Base-by-base conservation (phyloP, 2,797 vertebrate species). In the Acanthornis magna region DNA sequence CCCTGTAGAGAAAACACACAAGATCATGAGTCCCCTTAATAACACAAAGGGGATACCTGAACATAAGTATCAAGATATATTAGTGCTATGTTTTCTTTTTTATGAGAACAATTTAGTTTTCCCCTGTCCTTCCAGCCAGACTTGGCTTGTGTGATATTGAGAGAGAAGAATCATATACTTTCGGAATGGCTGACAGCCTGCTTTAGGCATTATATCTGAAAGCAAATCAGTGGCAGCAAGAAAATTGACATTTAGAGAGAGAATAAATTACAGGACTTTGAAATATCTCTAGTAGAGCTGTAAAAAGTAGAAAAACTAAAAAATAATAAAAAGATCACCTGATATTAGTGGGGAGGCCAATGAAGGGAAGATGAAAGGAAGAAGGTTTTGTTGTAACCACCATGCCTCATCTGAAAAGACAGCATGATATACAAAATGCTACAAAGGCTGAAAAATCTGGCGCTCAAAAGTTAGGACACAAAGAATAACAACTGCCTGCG, bases 221-320 rank as follows among this genome's bases (percentile, higher is more conserved):
- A 97, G 95, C 72, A 95, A 95, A 96, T 93, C 93, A 89, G 65
- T 83, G 92, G 88, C 90, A 89, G 83, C 83, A 89, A 67, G 66
- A 60, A 93, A 95, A 95, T 85, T 95, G 94, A 95, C 92, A 96
- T 94, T 95, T 96, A 91, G 84, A 96, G 70, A 88, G 23, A 93
- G 93, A 96, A 96, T 96, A 97, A 96, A 96, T 93, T 96, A 92
- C 71, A 75, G 51, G 89, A 95, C 93, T 91, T 58, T 68, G 94
- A 93, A 96, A 96, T 95, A 94, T 80, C 96, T 82, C 87, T 80
- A 90, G 42, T 47, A 82, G 73, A 94, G 75, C 38, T 76, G 91
- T 95, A 94, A 92, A 87, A 96, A 86, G 75, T 73, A 89, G 54
- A 68, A 73, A 76, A 70, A 71, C 22, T 2, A 53, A 85, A 42